phyloP scores from a whole-genome alignment of 2,888 invertebrate genomes.

The Sphinx pinastri region DNA sequence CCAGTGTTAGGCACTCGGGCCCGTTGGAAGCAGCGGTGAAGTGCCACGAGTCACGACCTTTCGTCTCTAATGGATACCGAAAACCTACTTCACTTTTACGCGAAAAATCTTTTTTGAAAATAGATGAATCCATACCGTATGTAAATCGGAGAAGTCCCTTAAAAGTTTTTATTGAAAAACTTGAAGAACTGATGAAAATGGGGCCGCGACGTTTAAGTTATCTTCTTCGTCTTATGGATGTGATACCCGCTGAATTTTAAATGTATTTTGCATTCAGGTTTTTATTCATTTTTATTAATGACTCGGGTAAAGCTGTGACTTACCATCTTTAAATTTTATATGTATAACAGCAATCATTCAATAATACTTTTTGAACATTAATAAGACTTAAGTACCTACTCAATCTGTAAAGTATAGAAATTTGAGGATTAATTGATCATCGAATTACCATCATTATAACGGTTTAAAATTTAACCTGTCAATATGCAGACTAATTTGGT shows the following conservation, averaged over 20 bases:
- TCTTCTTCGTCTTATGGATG: constrained; percentile 69
- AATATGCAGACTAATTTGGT: no score
- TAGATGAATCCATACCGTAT: constrained; percentile 82
- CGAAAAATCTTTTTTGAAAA: constrained; percentile 77
- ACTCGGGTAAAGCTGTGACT: constrained; percentile 13
- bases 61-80: constrained; percentile 74
- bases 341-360: background rate
- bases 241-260: constrained; percentile 61
- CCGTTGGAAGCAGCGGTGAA: constrained; percentile 46
- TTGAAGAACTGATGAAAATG: constrained; percentile 82
- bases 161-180: constrained; percentile 84
- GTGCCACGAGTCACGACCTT: constrained; percentile 66
- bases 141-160: constrained; percentile 74
- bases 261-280: constrained; percentile 54
- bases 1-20: constrained; percentile 45
- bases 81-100: constrained; percentile 73
- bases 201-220: constrained; percentile 74
- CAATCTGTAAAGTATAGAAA: no score
- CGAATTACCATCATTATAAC: no score
- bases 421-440: no score
- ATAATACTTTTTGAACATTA: background rate
- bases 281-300: constrained; percentile 33
- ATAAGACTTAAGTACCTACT: no score
- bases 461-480: no score
- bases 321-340: background rate